Evolutionary conservation across 2,797 vertebrate species (phyloP).

Genomic region (Pyrocephalus nanus): DNA sequence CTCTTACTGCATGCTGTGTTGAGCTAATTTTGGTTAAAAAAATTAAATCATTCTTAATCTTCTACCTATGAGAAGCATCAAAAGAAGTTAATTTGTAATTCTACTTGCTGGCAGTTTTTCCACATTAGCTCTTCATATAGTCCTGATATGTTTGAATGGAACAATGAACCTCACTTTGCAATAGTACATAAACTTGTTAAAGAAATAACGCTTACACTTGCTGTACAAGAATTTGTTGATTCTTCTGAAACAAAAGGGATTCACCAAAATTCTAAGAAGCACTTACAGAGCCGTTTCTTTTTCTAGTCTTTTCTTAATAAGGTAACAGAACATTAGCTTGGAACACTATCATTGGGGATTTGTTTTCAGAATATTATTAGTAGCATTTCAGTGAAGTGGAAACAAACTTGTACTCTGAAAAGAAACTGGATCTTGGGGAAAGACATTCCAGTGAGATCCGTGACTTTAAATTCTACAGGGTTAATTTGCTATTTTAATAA

Average conservation of each 20-base stretch:
- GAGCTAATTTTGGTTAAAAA: neutral
- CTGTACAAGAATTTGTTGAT: neutral
- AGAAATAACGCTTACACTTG: neutral
- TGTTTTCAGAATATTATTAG: slow-evolving; percentile 70
- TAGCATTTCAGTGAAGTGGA: slow-evolving; percentile 61
- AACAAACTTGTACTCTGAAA: slow-evolving; percentile 52
- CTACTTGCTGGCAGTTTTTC: neutral
- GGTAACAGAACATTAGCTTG: slow-evolving; percentile 49
- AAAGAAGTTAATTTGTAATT: neutral
- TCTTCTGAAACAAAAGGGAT: slow-evolving; percentile 10
- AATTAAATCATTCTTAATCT: neutral
- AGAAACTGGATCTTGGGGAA: slow-evolving; percentile 28
- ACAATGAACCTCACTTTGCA: slow-evolving; percentile 5
- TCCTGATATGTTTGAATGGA: neutral
- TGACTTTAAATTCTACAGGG: neutral
- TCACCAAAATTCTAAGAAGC: neutral
- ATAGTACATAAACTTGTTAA: neutral
- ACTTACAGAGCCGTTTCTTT: neutral
- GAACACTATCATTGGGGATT: slow-evolving; percentile 62
- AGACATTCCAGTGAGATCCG: neutral
- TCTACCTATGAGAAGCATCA: neutral
- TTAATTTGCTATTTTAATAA: neutral
- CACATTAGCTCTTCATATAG: neutral
- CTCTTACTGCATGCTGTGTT: neutral
- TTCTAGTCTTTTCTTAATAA: slow-evolving; percentile 52